A percentile compares a stretch with the other conserved stretches of the same genome.
These are phyloP conservation scores for Crotalus tigris DNA, from an alignment of 2,113 vertebrate species.

Conservation along the genomic window DNA sequence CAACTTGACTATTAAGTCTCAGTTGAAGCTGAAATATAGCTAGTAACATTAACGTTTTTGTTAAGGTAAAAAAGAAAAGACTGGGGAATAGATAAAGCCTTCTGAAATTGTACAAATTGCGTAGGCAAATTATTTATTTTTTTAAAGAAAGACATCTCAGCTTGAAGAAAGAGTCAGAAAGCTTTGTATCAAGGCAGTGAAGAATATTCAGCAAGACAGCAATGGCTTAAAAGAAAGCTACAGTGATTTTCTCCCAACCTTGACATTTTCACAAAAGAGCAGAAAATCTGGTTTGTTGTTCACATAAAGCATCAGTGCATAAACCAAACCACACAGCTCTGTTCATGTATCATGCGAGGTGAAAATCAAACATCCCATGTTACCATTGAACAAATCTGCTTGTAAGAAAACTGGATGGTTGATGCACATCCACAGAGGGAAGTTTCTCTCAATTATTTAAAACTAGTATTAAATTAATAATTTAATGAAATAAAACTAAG, in stretches of 20 bases:
- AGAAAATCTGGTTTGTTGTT: neutral
- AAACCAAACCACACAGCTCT: neutral
- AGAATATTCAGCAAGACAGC: neutral
- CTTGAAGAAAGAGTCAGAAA: neutral
- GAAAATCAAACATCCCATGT: neutral
- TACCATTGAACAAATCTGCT: neutral
- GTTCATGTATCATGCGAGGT: neutral
- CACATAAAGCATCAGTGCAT: neutral
- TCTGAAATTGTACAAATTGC: neutral
- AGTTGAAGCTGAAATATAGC: constrained; percentile 53
- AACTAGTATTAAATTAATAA: neutral
- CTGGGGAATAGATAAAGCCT: constrained; percentile 38
- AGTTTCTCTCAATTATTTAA: neutral
- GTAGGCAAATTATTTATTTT: constrained; percentile 17
- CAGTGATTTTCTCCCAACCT: neutral
- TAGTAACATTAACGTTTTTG: constrained; percentile 19
- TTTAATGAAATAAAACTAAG: neutral
- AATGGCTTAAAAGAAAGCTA: neutral
- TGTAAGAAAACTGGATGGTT: neutral
- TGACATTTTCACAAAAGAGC: neutral
- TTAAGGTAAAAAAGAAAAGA: constrained; percentile 24
- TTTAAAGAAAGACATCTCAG: neutral
- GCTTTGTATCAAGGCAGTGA: neutral
- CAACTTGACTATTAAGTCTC: constrained; percentile 31
- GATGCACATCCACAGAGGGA: neutral